These are phyloP conservation scores for Cosmorhoe ocellata DNA, from an alignment of 2,888 invertebrate genomes.

Conservation along the genomic window DNA sequence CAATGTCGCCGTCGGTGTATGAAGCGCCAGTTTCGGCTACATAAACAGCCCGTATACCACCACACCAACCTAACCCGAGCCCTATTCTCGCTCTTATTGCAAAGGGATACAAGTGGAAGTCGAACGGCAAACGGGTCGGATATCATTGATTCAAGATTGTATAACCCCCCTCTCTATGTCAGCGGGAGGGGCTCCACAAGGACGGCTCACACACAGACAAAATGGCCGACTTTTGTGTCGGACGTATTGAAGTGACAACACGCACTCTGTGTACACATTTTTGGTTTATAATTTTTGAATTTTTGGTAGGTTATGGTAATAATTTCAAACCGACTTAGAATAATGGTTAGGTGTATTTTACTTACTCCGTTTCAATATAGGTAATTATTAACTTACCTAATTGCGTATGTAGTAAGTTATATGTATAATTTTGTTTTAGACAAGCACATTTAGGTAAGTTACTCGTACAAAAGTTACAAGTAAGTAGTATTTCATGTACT, in stretches of 20 bases:
- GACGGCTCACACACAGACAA: slow-evolving; percentile 71
- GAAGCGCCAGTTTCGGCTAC: slow-evolving; percentile 82
- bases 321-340: too few relatives aligned
- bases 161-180: slow-evolving; percentile 59
- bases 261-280: slow-evolving; percentile 30
- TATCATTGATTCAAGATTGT: slow-evolving; percentile 48
- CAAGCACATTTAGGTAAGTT: too few relatives aligned
- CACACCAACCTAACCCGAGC: slow-evolving; percentile 43
- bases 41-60: slow-evolving; percentile 80
- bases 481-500: too few relatives aligned
- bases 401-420: too few relatives aligned
- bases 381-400: too few relatives aligned
- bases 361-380: too few relatives aligned
- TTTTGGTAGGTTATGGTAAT: too few relatives aligned
- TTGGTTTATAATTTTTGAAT: too few relatives aligned
- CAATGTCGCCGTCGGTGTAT: slow-evolving; percentile 79
- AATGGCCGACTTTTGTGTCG: slow-evolving; percentile 71
- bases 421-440: too few relatives aligned
- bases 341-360: too few relatives aligned
- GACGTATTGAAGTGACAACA: slow-evolving; percentile 37
- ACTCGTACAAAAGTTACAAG: too few relatives aligned
- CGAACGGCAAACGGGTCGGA: slow-evolving; percentile 34
- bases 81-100: slow-evolving; percentile 34
- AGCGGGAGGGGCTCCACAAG: slow-evolving; percentile 63
- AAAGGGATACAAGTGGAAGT: slow-evolving; percentile 42